Evolutionary conservation across 2,113 vertebrate genomes (phyloP), one percentile per base, ranked within the genome.

Genomic region (Synodontis membranacea): DNA sequence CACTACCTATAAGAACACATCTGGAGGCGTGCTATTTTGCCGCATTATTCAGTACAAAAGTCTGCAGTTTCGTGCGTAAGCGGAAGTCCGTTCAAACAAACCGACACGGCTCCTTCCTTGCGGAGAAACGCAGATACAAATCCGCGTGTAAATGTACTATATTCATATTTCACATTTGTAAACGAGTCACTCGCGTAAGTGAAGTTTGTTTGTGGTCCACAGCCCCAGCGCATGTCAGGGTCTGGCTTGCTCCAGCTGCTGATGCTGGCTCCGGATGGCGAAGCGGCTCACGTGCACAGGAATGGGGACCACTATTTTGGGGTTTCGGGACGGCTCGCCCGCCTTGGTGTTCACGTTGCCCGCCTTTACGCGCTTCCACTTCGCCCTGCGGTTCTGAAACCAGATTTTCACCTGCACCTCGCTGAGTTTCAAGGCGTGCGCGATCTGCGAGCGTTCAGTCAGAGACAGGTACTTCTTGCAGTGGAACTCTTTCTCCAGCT

Each of bases 351-450:
- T 99, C 86, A 97, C 98, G 60, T 99, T 99, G 28, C 98, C 98
- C 0, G 98, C 98, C 81, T 99, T 99, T 85, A 99, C 98, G 39
- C 98, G 96, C 94, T 99, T 99, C 98, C 98, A 99, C 90, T 99
- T 99, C 54, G 98, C 98, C 48, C 98, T 92, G 42, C 98, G 94
- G 96, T 99, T 99, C 96, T 99, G 98, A 94, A 99, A 99, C 98
- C 98, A 99, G 95, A 99, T 99, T 93, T 99, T 99, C 87, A 99
- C 98, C 93, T 99, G 98, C 84, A 99, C 98, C 91, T 99, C 98
- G 93, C 98, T 99, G 91, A 99, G 96, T 88, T 99, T 98, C 89
- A 99, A 96, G 48, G 98, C 97, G 7, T 99, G 98, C 6, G 98
- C 98, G 87, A 99, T 99, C 96, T 99, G 98, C 0, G 98, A 99